A percentile compares a stretch with the other conserved stretches of the same genome.
phyloP scores from a whole-genome alignment of 1,140 invertebrate genomes.

The Thalassaphorura encarpata region DNA sequence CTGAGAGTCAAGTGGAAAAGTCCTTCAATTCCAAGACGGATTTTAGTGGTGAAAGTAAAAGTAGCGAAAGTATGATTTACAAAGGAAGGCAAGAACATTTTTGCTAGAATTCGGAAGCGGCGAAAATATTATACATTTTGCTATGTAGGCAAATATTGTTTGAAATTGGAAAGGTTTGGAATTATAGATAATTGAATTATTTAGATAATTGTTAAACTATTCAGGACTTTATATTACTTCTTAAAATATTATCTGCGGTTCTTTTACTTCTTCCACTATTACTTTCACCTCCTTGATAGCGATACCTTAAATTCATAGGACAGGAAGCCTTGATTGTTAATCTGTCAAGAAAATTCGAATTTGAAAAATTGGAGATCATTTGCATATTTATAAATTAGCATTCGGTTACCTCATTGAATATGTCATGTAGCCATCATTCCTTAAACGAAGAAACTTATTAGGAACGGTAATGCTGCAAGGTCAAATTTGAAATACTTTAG shows the following conservation, averaged over 20 bases:
- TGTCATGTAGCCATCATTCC: slow-evolving; percentile 47
- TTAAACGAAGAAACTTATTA: slow-evolving; percentile 51
- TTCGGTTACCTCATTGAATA: slow-evolving; percentile 49
- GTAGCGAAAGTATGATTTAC: too few relatives aligned
- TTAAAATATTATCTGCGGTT: too few relatives aligned
- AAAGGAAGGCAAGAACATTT: not conserved
- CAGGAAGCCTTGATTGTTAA: slow-evolving; percentile 55
- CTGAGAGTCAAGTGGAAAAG: slow-evolving; percentile 56
- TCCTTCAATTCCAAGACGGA: too few relatives aligned
- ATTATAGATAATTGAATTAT: too few relatives aligned
- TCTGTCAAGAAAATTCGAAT: slow-evolving; percentile 35
- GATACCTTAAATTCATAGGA: slow-evolving; percentile 47
- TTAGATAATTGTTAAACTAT: too few relatives aligned
- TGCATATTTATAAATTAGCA: not conserved
- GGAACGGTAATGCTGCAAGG: slow-evolving; percentile 53
- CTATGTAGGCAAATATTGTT: too few relatives aligned
- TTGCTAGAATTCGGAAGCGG: not conserved
- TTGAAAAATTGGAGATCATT: not conserved
- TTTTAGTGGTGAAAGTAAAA: too few relatives aligned
- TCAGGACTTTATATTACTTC: too few relatives aligned
- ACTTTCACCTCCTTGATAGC: too few relatives aligned
- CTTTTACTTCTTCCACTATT: too few relatives aligned
- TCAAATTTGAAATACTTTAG: not conserved
- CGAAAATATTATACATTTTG: too few relatives aligned
- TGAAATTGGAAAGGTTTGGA: too few relatives aligned